A percentile compares a stretch with the other conserved stretches of the same genome.
Evolutionary conservation across 2,888 invertebrate species (phyloP).

Genomic region (Suillia variegata): DNA sequence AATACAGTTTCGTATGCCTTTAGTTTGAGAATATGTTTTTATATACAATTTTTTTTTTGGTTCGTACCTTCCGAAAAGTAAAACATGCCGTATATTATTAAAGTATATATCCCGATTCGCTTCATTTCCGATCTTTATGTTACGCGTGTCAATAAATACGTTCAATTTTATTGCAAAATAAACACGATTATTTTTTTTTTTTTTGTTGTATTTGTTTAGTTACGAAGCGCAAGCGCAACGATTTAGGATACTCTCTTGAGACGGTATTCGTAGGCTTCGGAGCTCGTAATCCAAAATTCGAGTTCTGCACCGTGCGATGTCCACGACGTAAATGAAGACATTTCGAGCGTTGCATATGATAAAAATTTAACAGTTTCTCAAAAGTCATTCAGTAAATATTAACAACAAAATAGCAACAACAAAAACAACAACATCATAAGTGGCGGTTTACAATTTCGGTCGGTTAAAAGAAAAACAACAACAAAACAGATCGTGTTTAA

Average conservation of each 20-base stretch:
- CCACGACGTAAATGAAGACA: conserved; percentile 44
- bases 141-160: background rate
- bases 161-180: too few species aligned
- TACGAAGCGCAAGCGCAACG: too few species aligned
- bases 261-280: too few species aligned
- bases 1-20: too few species aligned
- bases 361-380: conserved; percentile 48
- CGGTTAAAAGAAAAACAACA: background rate
- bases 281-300: too few species aligned
- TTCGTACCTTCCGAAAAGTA: conserved; percentile 57
- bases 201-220: too few species aligned
- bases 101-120: conserved; percentile 34
- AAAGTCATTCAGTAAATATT: conserved; percentile 12
- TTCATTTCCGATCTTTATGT: conserved; percentile 33
- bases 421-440: background rate
- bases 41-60: too few species aligned
- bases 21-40: too few species aligned
- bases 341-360: conserved; percentile 30
- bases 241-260: too few species aligned
- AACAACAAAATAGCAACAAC: background rate
- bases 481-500: conserved; percentile 33
- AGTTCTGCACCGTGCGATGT: conserved; percentile 39
- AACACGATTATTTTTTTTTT: too few species aligned
- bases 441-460: too few species aligned
- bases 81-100: conserved; percentile 47